Evolutionary conservation across 2,797 vertebrate species (phyloP).

Genomic region (Holocentrus rufus): DNA sequence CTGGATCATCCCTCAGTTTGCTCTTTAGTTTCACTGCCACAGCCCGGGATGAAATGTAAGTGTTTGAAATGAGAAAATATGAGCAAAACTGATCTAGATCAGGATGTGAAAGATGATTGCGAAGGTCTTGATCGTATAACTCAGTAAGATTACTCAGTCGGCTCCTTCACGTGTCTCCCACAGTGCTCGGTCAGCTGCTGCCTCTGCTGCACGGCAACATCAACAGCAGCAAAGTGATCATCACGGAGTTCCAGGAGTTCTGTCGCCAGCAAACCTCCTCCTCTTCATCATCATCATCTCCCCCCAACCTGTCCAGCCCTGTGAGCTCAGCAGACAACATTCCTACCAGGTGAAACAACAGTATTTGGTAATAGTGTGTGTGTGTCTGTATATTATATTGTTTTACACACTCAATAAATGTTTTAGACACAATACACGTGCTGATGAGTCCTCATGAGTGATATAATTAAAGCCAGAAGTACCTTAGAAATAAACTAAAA

Average conservation of each 20-base stretch:
- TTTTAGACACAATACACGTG: too few relatives aligned
- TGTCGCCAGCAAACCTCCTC: constrained; percentile 80
- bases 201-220: constrained; percentile 93
- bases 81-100: not conserved
- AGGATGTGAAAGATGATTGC: not conserved
- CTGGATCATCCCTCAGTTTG: not conserved
- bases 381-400: not conserved
- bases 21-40: not conserved
- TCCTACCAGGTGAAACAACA: constrained; percentile 85
- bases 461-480: too few relatives aligned
- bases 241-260: constrained; percentile 93
- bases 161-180: not conserved
- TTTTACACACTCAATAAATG: too few relatives aligned
- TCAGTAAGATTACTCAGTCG: not conserved
- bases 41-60: too few relatives aligned
- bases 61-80: not conserved
- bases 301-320: constrained; percentile 71
- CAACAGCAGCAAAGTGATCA: constrained; percentile 93
- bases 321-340: constrained; percentile 75
- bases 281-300: constrained; percentile 39
- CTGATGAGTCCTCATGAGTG: too few relatives aligned
- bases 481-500: too few relatives aligned
- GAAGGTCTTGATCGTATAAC: not conserved
- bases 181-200: constrained; percentile 90
- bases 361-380: not conserved